Evolutionary conservation across 2,888 invertebrate genomes (phyloP), one percentile per base, ranked within the genome.

Genomic region (Eupithecia pulchellata): DNA sequence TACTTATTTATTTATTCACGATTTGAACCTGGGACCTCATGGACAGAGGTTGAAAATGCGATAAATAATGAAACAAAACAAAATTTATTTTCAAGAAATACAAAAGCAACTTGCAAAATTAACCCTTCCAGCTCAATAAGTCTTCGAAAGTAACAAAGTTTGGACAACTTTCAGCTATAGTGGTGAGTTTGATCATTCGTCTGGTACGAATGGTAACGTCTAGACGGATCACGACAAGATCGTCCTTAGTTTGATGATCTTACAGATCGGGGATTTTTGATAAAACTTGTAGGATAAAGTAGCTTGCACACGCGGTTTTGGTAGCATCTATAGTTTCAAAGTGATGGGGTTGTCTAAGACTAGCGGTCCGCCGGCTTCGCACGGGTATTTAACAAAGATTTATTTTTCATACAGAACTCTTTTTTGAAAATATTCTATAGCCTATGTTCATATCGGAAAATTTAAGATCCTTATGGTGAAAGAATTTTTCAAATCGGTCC

Each of bases 81-180:
- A 34, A 1, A 3, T 52, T 25, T 25, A 47, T 25, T 20, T 25
- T 20, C 20, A 29, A 29, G 42, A 42, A 29, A 57, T 29, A 29
- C 29, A 57, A 57, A 57, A 57, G 20, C 20, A 47, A 29, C 57
- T 57, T 57, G 14, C 29, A 29, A 57, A 57, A 29, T 55, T 29
- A 29, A 57, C 14, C 14, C 57, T 52, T 52, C 20, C 11, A 52
- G 52, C 11, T 52, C 25, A 52, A 57, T 57, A 57, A 57, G 29
- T 27, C 57, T 27, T 29, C 57, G 29, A 57, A 57, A 27, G 29
- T 57, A 27, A 29, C 14, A 2, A 57, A 57, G 57, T 57, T 57
- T 29, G 17, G 17, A 6, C 29, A 29, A 57, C 8, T 57, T 52
- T 52, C 11, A 2, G 52, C 25, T n/a, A 52, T 29, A 57, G 17